Base-by-base conservation (phyloP, 2,797 vertebrate species). In the Botia kubotai region DNA sequence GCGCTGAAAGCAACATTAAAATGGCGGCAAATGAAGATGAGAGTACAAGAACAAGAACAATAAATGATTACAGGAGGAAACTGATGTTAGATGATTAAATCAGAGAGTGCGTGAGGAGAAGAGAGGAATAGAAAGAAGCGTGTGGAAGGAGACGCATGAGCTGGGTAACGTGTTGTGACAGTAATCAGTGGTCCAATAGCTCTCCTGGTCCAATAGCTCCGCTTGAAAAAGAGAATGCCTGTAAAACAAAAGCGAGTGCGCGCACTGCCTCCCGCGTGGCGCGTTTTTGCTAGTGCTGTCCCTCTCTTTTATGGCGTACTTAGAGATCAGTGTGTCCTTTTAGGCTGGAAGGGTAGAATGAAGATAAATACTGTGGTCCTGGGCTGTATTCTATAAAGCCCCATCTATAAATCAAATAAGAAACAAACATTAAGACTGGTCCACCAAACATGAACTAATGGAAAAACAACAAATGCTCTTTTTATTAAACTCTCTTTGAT, bases 131-230 rank as follows among this genome's bases (percentile, higher is more conserved):
- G 43, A 67, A 70, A 71, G 68, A 68, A 58, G 66, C 29, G 57
- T 65, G 23, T 52, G 29, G 73, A 57, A 53, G 48, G 82, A 89
- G 89, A 93, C 60, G 65, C 83, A 90, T 89, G 85, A 79, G 8
- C 73, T 55, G n/a, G 39, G 82, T 89, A 90, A 91, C 86, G 48
- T 73, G 10, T 69, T 74, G 66, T 81, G 89, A 90, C 89, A 89
- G 48, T 75, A 81, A 84, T 80, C 83, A 76, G 74, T 46, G 3
- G 63, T 43, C 39, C 39, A 43, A 43, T 43, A 43, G 39, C 8
- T 43, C 63, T 79, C 43, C 36, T 29, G 39, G 66, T 77, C 43
- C 73, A 66, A 79, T n/a, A 75, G 57, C 36, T 75, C 77, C 75
- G 66, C 53, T 52, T 62, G 23, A 75, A 77, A 66, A 70, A 23